Conservation (phyloP, 2,888 invertebrate genomes). For the Cephus runcator region DNA sequence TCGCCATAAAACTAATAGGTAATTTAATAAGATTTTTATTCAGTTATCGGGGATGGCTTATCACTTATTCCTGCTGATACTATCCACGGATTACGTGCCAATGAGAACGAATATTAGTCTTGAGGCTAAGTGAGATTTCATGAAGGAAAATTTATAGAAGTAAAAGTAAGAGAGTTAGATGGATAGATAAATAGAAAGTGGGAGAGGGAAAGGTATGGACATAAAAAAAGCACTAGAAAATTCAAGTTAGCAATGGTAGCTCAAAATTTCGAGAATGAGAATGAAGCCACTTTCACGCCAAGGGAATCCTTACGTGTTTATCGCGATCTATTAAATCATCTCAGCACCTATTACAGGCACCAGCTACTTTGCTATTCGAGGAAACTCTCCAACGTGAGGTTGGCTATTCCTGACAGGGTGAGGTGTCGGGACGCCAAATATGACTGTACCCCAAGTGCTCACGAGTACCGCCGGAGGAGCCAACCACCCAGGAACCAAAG, state of each 20-base stretch:
- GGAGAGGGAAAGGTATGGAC: neutral
- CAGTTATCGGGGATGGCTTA: neutral
- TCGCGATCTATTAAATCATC: conserved; percentile 3
- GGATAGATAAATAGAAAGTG: neutral
- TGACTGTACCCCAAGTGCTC: neutral
- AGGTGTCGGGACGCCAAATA: neutral
- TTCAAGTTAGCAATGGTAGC: neutral
- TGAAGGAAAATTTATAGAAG: neutral
- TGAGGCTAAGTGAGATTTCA: neutral
- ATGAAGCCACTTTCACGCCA: neutral
- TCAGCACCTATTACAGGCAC: neutral
- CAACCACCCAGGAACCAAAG: neutral
- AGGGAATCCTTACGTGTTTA: neutral
- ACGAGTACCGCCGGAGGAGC: neutral
- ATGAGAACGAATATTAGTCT: neutral
- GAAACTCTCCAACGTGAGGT: neutral
- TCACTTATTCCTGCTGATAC: neutral
- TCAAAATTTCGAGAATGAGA: neutral
- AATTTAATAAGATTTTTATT: neutral
- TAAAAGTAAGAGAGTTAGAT: neutral
- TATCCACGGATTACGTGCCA: neutral
- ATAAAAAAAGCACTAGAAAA: neutral
- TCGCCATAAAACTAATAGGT: neutral
- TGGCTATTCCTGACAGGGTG: neutral
- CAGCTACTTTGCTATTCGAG: neutral